Base-by-base conservation (phyloP, 2,888 invertebrate genomes). In the Lithophane socia region DNA sequence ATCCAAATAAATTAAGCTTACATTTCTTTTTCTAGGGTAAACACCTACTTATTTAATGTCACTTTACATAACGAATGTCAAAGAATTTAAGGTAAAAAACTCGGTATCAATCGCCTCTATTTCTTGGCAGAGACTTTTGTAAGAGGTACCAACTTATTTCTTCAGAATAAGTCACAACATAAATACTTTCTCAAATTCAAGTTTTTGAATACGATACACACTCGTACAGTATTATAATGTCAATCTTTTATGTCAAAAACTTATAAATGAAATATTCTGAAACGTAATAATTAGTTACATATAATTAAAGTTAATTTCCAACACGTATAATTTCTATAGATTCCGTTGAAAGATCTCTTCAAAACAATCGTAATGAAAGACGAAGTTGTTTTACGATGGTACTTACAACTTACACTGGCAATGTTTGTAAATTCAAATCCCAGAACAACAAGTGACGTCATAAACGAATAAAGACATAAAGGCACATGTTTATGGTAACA, bases 381-480 rank as follows among this genome's bases (percentile, higher is more conserved):
- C 16, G 7, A 71, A 76, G 54, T 72, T 58, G 67, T 64, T 86
- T 80, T 67, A 84, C 64, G 70, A 61, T 37, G 5, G 58, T 60
- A 66, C 70, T 67, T 54, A 73, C 66, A 86, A 84, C 75, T 86
- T 84, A 82, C 66, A 37, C 66, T 72, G 66, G 73, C 79, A 75
- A 85, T 77, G 77, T 87, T 80, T 79, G 56, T 87, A 73, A 84
- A 79, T 84, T 74, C 64, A 73, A 75, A 68, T 84, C 86, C 81
- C 79, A 16, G 58, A 74, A 63, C 49, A 54, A 65, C 74, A 75
- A 73, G 67, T 77, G 65, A 84, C 54, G 73, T 79, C 78, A 79
- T 84, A 84, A 87, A 86, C 66, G 79, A 71, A 84, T 86, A 85
- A 86, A 87, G 54, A 24, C 73, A 79, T 85, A 87, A 87, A 86